Percentiles rank a stretch among this genome's conserved stretches.
Evolutionary conservation across 2,888 invertebrate genomes (phyloP).

Genomic region (Apoda limacodes): DNA sequence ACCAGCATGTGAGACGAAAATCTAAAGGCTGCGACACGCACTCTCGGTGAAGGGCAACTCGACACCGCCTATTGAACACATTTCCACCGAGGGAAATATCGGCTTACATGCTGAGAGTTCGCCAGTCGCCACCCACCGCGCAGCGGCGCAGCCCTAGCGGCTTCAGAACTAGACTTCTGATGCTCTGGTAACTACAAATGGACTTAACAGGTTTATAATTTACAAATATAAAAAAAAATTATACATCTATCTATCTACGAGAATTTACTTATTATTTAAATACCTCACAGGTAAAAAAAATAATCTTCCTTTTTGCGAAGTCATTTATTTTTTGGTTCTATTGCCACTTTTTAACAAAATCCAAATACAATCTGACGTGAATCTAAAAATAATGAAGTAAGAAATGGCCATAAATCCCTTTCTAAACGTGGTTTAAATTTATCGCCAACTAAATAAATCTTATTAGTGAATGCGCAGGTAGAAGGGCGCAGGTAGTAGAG

Average conservation of each 20-base stretch:
- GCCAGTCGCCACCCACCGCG: conserved; percentile 61
- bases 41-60: conserved; percentile 36
- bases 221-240: too few species aligned
- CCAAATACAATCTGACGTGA: too few species aligned
- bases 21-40: conserved; percentile 56
- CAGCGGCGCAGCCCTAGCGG: conserved; percentile 16
- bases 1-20: conserved; percentile 65
- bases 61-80: conserved; percentile 61
- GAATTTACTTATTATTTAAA: too few species aligned
- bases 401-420: conserved; percentile 24
- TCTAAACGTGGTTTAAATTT: conserved; percentile 49
- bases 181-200: conserved; percentile 30
- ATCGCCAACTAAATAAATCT: conserved; percentile 44
- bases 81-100: conserved; percentile 66
- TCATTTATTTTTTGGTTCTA: too few species aligned
- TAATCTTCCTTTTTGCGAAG: too few species aligned
- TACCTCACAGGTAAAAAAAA: too few species aligned
- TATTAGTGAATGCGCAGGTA: conserved; percentile 61
- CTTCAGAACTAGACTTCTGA: not conserved
- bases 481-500: conserved; percentile 46
- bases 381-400: conserved; percentile 50
- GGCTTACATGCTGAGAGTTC: conserved; percentile 45
- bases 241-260: too few species aligned
- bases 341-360: too few species aligned
- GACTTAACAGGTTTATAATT: too few species aligned